Base-by-base conservation (phyloP, 2,113 vertebrate species). In the Progne subis region DNA sequence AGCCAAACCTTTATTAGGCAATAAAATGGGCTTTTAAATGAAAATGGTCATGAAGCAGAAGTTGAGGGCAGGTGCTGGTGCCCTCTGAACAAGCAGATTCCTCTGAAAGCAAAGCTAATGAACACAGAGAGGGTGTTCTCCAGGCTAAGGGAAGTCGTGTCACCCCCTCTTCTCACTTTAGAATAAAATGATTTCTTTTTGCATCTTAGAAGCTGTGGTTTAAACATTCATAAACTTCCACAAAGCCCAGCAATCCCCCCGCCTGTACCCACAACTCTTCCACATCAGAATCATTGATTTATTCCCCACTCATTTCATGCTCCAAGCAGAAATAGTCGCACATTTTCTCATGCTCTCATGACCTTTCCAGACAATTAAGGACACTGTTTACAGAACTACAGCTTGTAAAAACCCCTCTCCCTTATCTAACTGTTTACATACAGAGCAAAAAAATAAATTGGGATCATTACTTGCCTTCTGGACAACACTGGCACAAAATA, bases 1-100 rank as follows among this genome's bases (percentile, higher is more conserved):
- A 96, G 50, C 14, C 93, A 79, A 92, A 50, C 53, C 78, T 72
- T 87, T 80, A 91, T 46, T 72, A 87, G 74, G 70, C 84, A 87
- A 44, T 87, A 82, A 91, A 92, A 57, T 9, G n/a, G 61, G 65
- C 34, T 79, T 84, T 82, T 24, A 82, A 92, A 69, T 76, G 53
- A 84, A 92, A 79, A 68, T 26, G 81, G 53, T 39, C 3, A 1
- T 8, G 91, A 91, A 79, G 81, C 49, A 80, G 26, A 88, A 32
- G 94, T 60, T 82, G 61, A 79, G 86, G 93, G 92, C 90, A 75
- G 82, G 80, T 79, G 87, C 65, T 6, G 46, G 50, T 78, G 84
- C 91, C 74, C 93, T 49, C 57, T 46, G 89, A 91, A 72, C 57
- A 69, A 69, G 34, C 39, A 85, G 90, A 9, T 14, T 83, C 43